Base-by-base conservation (phyloP, 2,797 vertebrate genomes). In the Hoplostethus mediterraneus region DNA sequence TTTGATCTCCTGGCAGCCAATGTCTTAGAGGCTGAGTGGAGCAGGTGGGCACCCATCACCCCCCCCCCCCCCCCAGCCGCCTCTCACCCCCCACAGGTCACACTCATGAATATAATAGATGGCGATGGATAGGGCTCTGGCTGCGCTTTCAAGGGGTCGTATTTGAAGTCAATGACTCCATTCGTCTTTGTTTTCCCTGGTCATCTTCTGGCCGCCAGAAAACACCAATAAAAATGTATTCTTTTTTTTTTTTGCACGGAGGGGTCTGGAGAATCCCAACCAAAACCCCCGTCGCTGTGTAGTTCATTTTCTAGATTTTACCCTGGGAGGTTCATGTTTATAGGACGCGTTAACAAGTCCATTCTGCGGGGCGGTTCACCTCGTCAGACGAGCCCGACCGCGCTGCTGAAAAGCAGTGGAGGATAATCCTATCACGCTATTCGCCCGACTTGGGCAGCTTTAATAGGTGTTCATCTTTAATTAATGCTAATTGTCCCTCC, bases 121-220 rank as follows among this genome's bases (percentile, higher is more conserved):
- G 86, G 78, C 80, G 59, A 80, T 87, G 72, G 85, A 85, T 66
- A 68, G 76, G 66, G 83, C 79, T 68, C 73, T 56, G 79, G 77
- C 82, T 70, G 79, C 33, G 80, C 82, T 84, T 87, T 89, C 81
- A 79, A 86, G 76, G 85, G 89, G 82, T 87, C 68, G 53, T 71
- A 77, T 89, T 83, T 90, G 84, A 90, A 90, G 89, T 88, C 90
- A 87, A 84, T 87, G 81, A 87, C 83, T 80, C 77, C 87, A 88
- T 90, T 90, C 48, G 73, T 92, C 90, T 89, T 87, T 88, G 84
- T 83, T 90, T 87, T 84, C 73, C 53, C 31, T 2, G 57, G 80
- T 82, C 77, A 86, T 87, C 89, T 89, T 86, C 78, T 71, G 77
- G 67, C 83, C 71, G 45, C 56, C 36, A 73, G 71, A 79, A 72